Base-by-base conservation (phyloP, 1,140 invertebrate species). In the Aphidius ervi region DNA sequence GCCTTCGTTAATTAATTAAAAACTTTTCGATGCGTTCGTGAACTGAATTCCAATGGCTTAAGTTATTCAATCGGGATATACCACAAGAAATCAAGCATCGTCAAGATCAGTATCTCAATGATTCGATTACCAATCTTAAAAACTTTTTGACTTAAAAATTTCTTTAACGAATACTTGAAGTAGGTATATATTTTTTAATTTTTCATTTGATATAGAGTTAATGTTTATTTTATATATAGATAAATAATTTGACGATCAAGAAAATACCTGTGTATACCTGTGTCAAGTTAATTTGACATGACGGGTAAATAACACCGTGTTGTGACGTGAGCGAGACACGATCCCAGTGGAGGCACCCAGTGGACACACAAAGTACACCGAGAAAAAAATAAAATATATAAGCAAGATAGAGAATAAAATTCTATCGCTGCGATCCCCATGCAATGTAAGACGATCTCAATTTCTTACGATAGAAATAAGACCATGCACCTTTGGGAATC, bases 361-460 rank as follows among this genome's bases (percentile, higher is more conserved):
- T 48, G 47, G 37, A 57, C 56, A 48, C 56, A 40, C 56, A 57
- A n/a, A 48, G 23, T 31, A 31, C 23, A 31, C 23, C 23, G 23
- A 4, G 23, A 31, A 3, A 31, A 31, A 31, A 31, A 31, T 31
- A 31, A 31, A 31, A 31, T 31, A 23, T 41, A 56, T 41, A 46
- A 46, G 48, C 31, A 45, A 47, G 40, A 16, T 54, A 5, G 16
- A 39, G 2, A 10, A 9, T 39, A 54, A 40, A 54, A 54, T 54
- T 54, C 52, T 54, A 54, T 54, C 52, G 52, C 52, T 40, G 4
- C 2, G 23, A 31, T 31, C 23, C 23, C 23, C 2, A 31, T 40
- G 20, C 57, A n/a, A 57, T 57, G 56, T 57, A 59, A 52, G 47
- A 50, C 50, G 48, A 59, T 59, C 57, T 59, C 40, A 50, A 59